phyloP scores from a whole-genome alignment of 2,113 vertebrate genomes.

The Myodes glareolus region DNA sequence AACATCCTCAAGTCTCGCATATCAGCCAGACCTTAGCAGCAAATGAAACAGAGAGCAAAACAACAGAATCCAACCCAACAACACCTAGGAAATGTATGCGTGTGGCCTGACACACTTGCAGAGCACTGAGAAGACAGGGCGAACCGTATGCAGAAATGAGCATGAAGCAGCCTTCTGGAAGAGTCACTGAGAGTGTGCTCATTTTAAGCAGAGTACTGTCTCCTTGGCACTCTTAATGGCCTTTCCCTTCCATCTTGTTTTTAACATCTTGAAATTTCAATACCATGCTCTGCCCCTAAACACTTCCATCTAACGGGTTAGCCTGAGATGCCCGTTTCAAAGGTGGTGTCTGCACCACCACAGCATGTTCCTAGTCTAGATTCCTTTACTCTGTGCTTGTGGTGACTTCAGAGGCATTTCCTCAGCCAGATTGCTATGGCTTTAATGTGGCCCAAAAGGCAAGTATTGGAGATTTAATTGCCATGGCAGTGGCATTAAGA shows the following conservation, averaged over 20 bases:
- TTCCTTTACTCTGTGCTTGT: background rate
- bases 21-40: background rate
- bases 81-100: rapidly evolving
- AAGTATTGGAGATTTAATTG: background rate
- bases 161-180: background rate
- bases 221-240: background rate
- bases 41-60: background rate
- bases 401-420: background rate
- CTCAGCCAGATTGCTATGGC: background rate
- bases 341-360: background rate
- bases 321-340: background rate
- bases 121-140: background rate
- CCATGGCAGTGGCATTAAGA: background rate
- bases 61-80: background rate
- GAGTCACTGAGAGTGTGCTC: background rate
- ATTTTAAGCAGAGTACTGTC: background rate
- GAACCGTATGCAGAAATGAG: background rate
- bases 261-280: background rate
- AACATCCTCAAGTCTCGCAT: background rate
- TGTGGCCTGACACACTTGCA: background rate
- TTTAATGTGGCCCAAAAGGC: background rate
- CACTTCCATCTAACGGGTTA: background rate
- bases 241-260: background rate
- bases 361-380: background rate
- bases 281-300: background rate